Conservation (phyloP, 2,888 invertebrate species). For the Cheilosia vernalis region DNA sequence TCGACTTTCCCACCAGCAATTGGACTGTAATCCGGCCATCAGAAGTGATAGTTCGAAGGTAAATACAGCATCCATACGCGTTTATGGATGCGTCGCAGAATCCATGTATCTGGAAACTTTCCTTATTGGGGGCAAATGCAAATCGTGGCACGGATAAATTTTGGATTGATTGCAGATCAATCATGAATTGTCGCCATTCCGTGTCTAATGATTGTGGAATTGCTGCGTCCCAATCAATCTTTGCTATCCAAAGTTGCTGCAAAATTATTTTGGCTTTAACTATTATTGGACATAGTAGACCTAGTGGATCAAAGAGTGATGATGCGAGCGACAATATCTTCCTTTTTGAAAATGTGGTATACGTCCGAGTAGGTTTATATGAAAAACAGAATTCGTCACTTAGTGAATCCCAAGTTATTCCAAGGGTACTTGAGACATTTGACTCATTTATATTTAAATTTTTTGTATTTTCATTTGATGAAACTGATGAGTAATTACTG, state of each 20-base stretch:
- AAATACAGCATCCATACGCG: no score
- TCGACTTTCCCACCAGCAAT: no score
- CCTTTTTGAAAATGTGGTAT: slow-evolving; percentile 12
- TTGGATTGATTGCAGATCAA: no score
- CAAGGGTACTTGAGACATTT: slow-evolving; percentile 44
- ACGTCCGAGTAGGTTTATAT: slow-evolving; percentile 11
- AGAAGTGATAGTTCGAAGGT: no score
- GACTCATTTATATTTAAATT: slow-evolving; percentile 30
- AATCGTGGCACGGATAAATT: no score
- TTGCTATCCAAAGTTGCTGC: slow-evolving; percentile 60
- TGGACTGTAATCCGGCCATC: no score
- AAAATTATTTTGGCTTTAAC: slow-evolving; percentile 61
- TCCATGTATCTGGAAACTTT: no score
- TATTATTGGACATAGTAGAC: slow-evolving; percentile 53
- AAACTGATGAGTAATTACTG: slow-evolving; percentile 5
- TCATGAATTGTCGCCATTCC: slow-evolving; percentile 15
- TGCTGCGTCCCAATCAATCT: no score
- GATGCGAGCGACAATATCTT: slow-evolving; percentile 26
- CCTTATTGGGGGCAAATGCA: no score
- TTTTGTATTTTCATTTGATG: slow-evolving; percentile 1
- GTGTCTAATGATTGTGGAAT: neutral
- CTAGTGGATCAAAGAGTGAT: slow-evolving; percentile 58
- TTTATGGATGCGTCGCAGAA: no score
- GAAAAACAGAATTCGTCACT: slow-evolving; percentile 49
- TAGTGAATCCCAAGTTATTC: slow-evolving; percentile 45